Conservation (phyloP, 2,113 vertebrate genomes). For the Sphaerodactylus townsendi region DNA sequence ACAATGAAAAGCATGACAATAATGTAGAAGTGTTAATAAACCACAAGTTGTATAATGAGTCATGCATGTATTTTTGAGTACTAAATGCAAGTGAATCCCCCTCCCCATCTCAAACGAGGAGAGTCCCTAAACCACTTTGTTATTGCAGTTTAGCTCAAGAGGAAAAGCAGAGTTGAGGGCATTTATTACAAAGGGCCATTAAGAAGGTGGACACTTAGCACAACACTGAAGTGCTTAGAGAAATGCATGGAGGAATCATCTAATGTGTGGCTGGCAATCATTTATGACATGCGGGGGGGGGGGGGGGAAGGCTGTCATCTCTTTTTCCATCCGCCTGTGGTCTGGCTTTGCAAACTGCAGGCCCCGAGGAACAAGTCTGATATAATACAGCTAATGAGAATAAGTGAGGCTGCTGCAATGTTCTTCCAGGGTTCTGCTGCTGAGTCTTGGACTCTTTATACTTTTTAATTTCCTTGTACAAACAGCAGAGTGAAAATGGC, state of each 20-base stretch:
- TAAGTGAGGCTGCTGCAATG: constrained; percentile 57
- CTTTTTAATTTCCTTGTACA: constrained; percentile 81
- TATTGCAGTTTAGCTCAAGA: constrained; percentile 63
- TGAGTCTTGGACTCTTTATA: constrained; percentile 70
- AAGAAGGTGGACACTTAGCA: constrained; percentile 64
- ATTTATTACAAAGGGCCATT: constrained; percentile 67
- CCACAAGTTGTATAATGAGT: constrained; percentile 32
- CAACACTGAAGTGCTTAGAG: constrained; percentile 65
- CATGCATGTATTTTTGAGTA: constrained; percentile 47
- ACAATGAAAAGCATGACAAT: constrained; percentile 49
- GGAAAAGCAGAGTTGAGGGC: constrained; percentile 55
- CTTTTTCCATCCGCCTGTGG: constrained; percentile 47
- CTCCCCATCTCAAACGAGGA: constrained; percentile 29
- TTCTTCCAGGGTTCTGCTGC: constrained; percentile 69
- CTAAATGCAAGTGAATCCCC: constrained; percentile 46
- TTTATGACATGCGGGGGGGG: constrained; percentile 64
- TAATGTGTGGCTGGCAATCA: constrained; percentile 65
- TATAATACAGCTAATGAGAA: constrained; percentile 70
- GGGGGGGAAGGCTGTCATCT: constrained; percentile 55
- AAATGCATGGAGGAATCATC: constrained; percentile 59
- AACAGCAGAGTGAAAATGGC: constrained; percentile 71
- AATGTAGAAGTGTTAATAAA: constrained; percentile 56
- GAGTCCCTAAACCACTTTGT: constrained; percentile 51
- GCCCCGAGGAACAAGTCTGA: constrained; percentile 62
- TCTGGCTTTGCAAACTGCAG: constrained; percentile 62